Conservation (phyloP, 1,140 invertebrate species). For the Bombus ignitus region DNA sequence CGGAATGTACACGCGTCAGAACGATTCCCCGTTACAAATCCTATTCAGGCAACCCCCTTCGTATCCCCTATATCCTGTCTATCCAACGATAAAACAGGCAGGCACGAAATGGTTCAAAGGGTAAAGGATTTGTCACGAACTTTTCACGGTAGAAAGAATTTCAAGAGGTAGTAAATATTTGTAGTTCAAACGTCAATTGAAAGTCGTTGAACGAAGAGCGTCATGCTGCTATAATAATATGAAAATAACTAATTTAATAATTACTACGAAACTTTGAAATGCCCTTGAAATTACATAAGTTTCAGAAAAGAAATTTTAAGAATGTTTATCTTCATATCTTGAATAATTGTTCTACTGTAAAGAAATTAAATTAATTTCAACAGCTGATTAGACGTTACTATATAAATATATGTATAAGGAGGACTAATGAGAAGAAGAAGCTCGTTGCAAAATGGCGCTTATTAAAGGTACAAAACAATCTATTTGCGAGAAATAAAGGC, state of each 20-base stretch:
- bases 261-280: not conserved
- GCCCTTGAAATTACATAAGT: not conserved
- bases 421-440: not conserved
- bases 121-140: not conserved
- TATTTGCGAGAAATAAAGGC: not conserved
- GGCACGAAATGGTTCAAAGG: not conserved
- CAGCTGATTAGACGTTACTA: too few relatives aligned
- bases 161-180: not conserved
- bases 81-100: not conserved
- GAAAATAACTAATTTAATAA: not conserved
- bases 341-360: too few relatives aligned
- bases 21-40: slow-evolving; percentile 5
- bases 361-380: too few relatives aligned
- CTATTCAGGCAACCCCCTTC: not conserved
- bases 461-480: not conserved
- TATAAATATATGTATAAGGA: not conserved
- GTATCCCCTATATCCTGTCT: not conserved
- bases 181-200: not conserved
- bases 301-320: not conserved
- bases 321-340: too few relatives aligned
- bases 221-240: not conserved
- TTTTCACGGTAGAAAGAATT: not conserved
- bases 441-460: not conserved
- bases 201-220: not conserved
- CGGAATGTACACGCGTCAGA: not conserved